Evolutionary conservation across 2,113 vertebrate species (phyloP), one percentile per base, ranked within the genome.

Genomic region (Notarius lentiginosus): DNA sequence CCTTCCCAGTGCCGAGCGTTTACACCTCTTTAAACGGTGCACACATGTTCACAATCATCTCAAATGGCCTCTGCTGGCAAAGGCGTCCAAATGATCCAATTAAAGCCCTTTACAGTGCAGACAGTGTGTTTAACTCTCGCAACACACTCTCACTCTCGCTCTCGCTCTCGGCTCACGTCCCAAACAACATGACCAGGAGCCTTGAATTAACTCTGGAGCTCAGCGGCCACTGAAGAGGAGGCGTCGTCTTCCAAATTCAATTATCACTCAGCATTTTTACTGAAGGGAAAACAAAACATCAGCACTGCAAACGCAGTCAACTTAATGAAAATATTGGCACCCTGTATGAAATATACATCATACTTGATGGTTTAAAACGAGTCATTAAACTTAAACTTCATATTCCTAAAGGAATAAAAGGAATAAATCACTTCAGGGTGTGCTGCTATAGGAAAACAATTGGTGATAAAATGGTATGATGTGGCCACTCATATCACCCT

Each of bases 21-120:
- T 87, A 87, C 89, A 84, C 86, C 70, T 88, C 88, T 89, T 82
- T 91, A 90, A 92, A 91, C 91, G 90, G 90, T 88, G 87, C 91
- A 87, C 92, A 93, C 92, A 88, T 90, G 91, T 89, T 92, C 86
- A 65, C 90, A 93, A 94, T 95, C 91, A 93, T 92, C 90, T 91
- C 93, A 93, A 94, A 93, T 93, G 84, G 89, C 86, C 92, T 87
- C 91, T 80, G 91, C 88, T 92, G 91, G 65, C 85, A 87, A 76
- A 49, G 70, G 91, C 94, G 90, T 88, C 90, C 86, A 89, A 93
- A 94, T 95, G 92, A 94, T 94, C 93, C 93, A 95, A 94, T 95
- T 95, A 95, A 95, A 93, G 92, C 77, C 56, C 84, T 82, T 82
- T 88, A 82, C 73, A 82, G 87, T 61, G 47, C 68, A 85, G 68